Evolutionary conservation across 1,140 invertebrate species (phyloP).

Genomic region (Drosophila pseudoobscura): DNA sequence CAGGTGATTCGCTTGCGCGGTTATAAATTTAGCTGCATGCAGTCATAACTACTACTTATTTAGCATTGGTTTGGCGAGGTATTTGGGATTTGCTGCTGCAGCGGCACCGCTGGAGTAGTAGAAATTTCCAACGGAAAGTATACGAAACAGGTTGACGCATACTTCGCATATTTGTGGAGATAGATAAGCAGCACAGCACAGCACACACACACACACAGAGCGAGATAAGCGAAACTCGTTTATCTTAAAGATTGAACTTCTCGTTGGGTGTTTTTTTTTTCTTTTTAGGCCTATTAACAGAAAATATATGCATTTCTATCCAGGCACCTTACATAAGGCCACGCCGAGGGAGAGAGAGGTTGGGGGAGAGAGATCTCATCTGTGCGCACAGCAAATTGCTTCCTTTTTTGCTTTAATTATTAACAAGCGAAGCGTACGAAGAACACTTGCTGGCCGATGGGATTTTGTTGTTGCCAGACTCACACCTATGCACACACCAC

Average conservation of each 20-base stretch:
- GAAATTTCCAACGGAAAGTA: conserved; percentile 78
- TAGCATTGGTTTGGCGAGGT: conserved; percentile 40
- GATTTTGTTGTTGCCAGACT: conserved; percentile 49
- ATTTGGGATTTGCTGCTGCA: conserved; percentile 32
- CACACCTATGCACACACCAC: conserved; percentile 24
- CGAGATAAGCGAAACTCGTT: conserved; percentile 55
- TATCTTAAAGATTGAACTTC: conserved; percentile 58
- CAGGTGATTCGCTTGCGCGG: conserved; percentile 22
- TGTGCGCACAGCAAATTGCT: conserved; percentile 24
- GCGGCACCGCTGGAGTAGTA: conserved; percentile 20
- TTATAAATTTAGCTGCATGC: conserved; percentile 53
- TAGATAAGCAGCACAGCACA: conserved; percentile 64
- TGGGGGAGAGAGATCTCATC: no score
- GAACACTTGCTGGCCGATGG: conserved; percentile 42
- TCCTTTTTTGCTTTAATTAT: conserved; percentile 52
- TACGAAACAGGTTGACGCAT: conserved; percentile 79
- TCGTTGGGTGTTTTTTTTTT: conserved; percentile 12
- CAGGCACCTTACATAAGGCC: conserved; percentile 56
- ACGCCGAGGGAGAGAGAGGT: background rate
- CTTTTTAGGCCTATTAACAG: conserved; percentile 15
- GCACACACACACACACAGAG: conserved; percentile 18
- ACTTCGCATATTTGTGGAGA: conserved; percentile 76
- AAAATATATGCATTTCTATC: conserved; percentile 40
- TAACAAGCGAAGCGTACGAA: conserved; percentile 51
- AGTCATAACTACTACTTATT: conserved; percentile 66